Evolutionary conservation across 23 tunicate species (phyloP).

Genomic region (Ascidia mentula): DNA sequence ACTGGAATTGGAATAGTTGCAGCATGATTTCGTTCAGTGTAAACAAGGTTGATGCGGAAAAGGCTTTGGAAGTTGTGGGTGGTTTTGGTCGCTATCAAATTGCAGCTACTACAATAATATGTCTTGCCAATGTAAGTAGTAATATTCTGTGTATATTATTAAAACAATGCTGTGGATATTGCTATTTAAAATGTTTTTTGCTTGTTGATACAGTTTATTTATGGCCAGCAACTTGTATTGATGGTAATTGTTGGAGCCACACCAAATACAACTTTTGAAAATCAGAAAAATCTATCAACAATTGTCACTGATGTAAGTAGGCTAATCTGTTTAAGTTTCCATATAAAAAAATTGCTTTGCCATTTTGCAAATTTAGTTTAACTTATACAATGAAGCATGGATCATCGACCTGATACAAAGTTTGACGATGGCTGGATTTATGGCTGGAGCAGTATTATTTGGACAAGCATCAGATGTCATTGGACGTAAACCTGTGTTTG

Average conservation of each 20-base stretch:
- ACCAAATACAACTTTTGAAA: slow-evolving; percentile 46
- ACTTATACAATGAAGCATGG: slow-evolving; percentile 59
- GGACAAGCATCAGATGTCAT: slow-evolving; percentile 79
- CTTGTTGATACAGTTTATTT: slow-evolving; percentile 36
- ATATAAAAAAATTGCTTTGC: neutral
- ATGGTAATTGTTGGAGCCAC: slow-evolving; percentile 91
- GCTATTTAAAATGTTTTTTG: neutral
- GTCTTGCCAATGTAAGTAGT: slow-evolving; percentile 56
- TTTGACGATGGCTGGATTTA: slow-evolving; percentile 65
- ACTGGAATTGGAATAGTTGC: too few relatives aligned
- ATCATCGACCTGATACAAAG: slow-evolving; percentile 62
- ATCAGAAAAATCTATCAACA: slow-evolving; percentile 57
- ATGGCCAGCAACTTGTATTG: slow-evolving; percentile 64
- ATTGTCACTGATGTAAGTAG: slow-evolving; percentile 77
- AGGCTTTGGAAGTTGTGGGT: slow-evolving; percentile 67
- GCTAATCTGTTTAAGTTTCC: neutral
- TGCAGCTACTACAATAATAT: slow-evolving; percentile 16
- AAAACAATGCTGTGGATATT: neutral
- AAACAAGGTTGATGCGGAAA: slow-evolving; percentile 68
- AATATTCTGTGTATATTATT: too few relatives aligned
- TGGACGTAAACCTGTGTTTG: slow-evolving; percentile 53
- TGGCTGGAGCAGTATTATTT: slow-evolving; percentile 59
- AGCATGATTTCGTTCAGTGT: neutral
- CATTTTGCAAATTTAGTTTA: slow-evolving; percentile 29
- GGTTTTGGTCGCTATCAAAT: slow-evolving; percentile 66